These are phyloP conservation scores for Sapajus apella DNA, from an alignment of 2,113 vertebrate genomes.

Conservation along the genomic window DNA sequence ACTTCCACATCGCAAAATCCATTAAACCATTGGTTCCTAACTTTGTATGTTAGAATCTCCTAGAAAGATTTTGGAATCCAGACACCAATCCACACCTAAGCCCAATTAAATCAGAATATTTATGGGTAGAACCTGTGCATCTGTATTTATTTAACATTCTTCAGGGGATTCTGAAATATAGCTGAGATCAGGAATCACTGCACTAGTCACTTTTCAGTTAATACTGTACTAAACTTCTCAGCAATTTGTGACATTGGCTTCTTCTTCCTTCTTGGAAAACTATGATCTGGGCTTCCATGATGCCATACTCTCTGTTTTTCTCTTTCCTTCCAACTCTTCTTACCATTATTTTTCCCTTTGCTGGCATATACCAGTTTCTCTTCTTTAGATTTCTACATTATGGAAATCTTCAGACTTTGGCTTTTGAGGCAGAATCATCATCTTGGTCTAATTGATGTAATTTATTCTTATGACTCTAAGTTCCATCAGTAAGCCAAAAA, in stretches of 20 bases:
- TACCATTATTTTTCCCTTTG: background rate
- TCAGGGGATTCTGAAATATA: background rate
- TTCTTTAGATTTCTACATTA: background rate
- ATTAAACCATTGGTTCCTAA: background rate
- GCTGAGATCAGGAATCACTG: background rate
- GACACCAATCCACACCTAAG: background rate
- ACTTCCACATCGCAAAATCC: background rate
- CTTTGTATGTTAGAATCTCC: background rate
- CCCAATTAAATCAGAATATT: background rate
- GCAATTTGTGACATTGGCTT: background rate
- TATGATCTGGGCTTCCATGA: background rate
- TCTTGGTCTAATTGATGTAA: conserved; percentile 11
- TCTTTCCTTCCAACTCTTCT: background rate
- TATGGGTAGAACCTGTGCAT: background rate
- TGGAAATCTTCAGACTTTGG: background rate
- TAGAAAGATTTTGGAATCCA: background rate
- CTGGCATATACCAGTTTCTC: background rate
- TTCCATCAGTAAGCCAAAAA: background rate
- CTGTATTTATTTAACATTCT: background rate
- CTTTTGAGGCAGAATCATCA: background rate
- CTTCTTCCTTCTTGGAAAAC: background rate
- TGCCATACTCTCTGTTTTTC: background rate
- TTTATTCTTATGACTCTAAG: background rate
- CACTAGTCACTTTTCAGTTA: background rate
- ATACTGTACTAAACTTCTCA: background rate